A percentile compares a stretch with the other conserved stretches of the same genome.
phyloP scores from a whole-genome alignment of 2,888 invertebrate genomes.

The Euphydryas editha region DNA sequence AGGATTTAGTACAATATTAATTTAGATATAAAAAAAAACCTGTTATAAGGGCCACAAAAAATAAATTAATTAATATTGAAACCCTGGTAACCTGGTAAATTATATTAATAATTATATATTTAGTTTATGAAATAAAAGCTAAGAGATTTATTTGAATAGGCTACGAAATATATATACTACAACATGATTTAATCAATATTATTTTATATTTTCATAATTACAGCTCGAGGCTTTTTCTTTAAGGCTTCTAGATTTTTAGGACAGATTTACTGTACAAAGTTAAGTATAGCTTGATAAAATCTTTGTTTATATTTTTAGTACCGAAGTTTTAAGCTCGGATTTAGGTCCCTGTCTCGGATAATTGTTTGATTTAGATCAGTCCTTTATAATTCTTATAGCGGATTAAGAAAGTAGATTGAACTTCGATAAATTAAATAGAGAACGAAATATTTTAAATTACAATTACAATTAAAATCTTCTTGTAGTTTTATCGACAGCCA shows the following conservation, averaged over 20 bases:
- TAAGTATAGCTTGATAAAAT: neutral
- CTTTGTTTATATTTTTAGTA: slow-evolving; percentile 6
- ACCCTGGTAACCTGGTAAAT: too few relatives aligned
- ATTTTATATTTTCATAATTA: neutral
- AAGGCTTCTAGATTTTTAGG: neutral
- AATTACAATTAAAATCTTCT: neutral
- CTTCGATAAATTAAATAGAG: neutral
- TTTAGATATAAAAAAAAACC: too few relatives aligned
- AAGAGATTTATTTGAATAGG: too few relatives aligned
- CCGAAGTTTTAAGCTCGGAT: slow-evolving; percentile 4
- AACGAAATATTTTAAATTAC: neutral
- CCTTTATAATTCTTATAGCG: neutral
- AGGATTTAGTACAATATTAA: too few relatives aligned
- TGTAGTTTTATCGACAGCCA: too few relatives aligned
- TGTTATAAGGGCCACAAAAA: too few relatives aligned
- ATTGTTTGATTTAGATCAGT: neutral
- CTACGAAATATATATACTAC: neutral
- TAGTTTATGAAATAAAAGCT: too few relatives aligned
- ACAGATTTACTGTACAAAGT: neutral
- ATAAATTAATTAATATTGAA: too few relatives aligned
- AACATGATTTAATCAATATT: neutral
- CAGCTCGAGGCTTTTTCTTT: neutral
- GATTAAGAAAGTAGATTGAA: neutral
- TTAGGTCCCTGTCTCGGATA: slow-evolving; percentile 4
- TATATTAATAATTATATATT: too few relatives aligned